These are phyloP conservation scores for Clunio marinus DNA, from an alignment of 2,888 invertebrate genomes.

Conservation along the genomic window DNA sequence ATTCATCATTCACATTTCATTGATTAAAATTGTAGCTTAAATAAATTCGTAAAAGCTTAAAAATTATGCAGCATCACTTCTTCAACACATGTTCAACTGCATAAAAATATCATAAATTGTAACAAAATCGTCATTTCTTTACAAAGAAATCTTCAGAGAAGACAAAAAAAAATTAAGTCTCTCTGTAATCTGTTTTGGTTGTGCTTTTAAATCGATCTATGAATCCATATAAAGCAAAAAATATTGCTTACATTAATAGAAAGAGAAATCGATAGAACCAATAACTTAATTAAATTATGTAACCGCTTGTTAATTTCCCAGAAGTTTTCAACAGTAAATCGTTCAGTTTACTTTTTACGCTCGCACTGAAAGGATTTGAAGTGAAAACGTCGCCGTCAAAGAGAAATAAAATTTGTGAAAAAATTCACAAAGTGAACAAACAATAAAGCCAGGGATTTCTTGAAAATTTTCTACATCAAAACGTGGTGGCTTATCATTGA, in stretches of 20 bases:
- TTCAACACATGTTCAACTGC: no score
- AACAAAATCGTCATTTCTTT: no score
- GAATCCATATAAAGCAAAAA: not conserved
- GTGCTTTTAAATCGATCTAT: conserved; percentile 4
- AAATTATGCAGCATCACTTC: no score
- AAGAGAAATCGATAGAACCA: not conserved
- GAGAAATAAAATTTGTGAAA: not conserved
- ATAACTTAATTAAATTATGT: conserved; percentile 14
- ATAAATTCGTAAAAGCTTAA: no score
- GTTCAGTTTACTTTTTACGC: not conserved
- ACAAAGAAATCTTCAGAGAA: no score
- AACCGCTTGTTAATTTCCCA: not conserved
- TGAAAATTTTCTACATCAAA: not conserved
- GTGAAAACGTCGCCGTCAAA: not conserved
- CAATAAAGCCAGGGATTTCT: not conserved
- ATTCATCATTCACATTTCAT: no score
- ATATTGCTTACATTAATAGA: not conserved
- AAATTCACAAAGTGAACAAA: not conserved
- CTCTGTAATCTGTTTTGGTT: no score
- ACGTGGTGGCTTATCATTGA: conserved; percentile 4
- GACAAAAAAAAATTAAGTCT: no score
- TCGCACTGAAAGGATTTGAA: not conserved
- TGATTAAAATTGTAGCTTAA: no score
- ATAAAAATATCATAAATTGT: no score
- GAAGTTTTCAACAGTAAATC: not conserved